Conservation (phyloP, 2,888 invertebrate species). For the Cantharis lateralis region DNA sequence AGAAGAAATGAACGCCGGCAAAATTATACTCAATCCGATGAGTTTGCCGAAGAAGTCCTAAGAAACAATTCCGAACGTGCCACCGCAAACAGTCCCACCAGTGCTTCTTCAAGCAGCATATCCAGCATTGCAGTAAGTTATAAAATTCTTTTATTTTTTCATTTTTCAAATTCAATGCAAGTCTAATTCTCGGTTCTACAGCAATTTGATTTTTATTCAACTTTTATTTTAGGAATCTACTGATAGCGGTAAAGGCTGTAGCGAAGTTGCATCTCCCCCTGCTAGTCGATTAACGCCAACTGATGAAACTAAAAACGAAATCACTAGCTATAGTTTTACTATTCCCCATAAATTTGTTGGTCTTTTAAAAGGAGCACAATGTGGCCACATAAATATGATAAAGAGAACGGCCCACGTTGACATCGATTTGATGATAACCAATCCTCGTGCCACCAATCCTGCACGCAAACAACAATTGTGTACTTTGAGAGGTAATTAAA, state of each 20-base stretch:
- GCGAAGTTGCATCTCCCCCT: constrained; percentile 72
- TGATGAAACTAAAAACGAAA: constrained; percentile 43
- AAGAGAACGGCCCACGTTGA: not conserved
- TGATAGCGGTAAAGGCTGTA: constrained; percentile 83
- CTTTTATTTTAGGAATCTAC: constrained; percentile 68
- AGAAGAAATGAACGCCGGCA: constrained; percentile 34
- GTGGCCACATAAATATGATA: not conserved
- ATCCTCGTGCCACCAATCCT: not conserved
- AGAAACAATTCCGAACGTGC: constrained; percentile 59
- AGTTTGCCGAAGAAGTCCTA: constrained; percentile 28
- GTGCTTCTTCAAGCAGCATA: constrained; percentile 70
- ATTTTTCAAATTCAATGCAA: no score
- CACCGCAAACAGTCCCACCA: constrained; percentile 78
- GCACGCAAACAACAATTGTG: constrained; percentile 68
- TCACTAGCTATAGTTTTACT: constrained; percentile 71
- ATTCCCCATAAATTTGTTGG: constrained; percentile 85
- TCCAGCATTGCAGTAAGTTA: constrained; percentile 65
- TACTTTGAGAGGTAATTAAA: constrained; percentile 72
- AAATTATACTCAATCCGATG: not conserved
- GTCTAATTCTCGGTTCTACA: no score
- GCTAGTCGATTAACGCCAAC: constrained; percentile 59
- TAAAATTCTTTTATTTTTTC: not conserved
- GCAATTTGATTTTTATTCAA: not conserved
- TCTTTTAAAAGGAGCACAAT: constrained; percentile 65
- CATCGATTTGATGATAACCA: not conserved